phyloP scores from a whole-genome alignment of 2,888 invertebrate genomes.

The Drosophila heteroneura region DNA sequence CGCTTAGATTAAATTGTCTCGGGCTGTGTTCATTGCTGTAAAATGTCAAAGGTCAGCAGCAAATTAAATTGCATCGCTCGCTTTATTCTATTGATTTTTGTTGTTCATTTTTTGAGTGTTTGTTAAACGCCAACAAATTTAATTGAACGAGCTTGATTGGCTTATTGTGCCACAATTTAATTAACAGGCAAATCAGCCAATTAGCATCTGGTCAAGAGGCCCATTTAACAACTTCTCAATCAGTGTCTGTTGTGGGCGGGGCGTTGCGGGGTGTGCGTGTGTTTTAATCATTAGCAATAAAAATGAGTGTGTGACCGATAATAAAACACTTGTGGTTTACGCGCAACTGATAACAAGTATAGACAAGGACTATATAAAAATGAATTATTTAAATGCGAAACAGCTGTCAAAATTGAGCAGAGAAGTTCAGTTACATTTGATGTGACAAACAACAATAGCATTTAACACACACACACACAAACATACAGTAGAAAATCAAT shows the following conservation, averaged over 20 bases:
- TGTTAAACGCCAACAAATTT: constrained; percentile 12
- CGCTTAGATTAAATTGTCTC: constrained; percentile 3
- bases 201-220: constrained; percentile 49
- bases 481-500: constrained; percentile 26
- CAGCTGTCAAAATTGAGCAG: constrained; percentile 17
- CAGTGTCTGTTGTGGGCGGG: not conserved
- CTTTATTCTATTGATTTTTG: constrained; percentile 34
- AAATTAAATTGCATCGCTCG: constrained; percentile 1
- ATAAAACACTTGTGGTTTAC: constrained; percentile 26
- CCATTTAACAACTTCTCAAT: constrained; percentile 12
- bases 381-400: not conserved
- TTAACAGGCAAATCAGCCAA: constrained; percentile 56
- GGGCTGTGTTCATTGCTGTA: constrained; percentile 33
- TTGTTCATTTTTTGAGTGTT: not conserved
- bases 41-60: constrained; percentile 2
- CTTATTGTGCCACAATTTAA: constrained; percentile 30
- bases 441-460: not conserved
- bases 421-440: not conserved
- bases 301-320: constrained; percentile 36
- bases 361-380: constrained; percentile 7
- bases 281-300: constrained; percentile 40
- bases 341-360: constrained; percentile 9
- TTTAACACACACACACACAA: not conserved
- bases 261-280: not conserved
- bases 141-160: constrained; percentile 7